Evolutionary conservation across 2,888 invertebrate genomes (phyloP), one percentile per base, ranked within the genome.

Genomic region (Danaus chrysippus): DNA sequence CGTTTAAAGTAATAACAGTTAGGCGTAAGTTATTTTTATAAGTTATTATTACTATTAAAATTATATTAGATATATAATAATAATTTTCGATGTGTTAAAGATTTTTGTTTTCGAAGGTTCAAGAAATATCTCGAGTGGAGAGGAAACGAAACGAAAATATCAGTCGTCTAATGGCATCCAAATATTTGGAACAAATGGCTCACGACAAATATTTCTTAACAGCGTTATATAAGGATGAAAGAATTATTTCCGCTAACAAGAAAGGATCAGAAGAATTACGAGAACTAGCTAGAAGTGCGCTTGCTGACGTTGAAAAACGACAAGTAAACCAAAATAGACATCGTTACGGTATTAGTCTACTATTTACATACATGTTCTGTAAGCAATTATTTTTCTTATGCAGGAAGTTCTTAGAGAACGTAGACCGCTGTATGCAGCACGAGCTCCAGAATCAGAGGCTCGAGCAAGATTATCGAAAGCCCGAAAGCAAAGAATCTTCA

Each of bases 181-280:
- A 87, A 77, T 91, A 89, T 80, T 82, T 91, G 76, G 84, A 86
- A 69, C 81, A 86, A 76, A 91, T 91, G 90, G 88, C 89, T 58
- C 86, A 89, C 71, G 90, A 91, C 76, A 89, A 90, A 79, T 81
- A 89, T 78, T 91, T 90, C 71, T 81, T 90, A 67, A 84, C 77
- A 56, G 79, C 77, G 54, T 72, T 89, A 60, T 81, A 84, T 74
- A 86, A 84, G 71, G 90, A 91, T 70, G 89, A 90, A 61, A 75
- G 89, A 66, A 73, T 91, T 66, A 67, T 64, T 46, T 90, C 88
- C 1, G 89, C 90, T 62, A 91, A 90, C 73, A 83, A 82, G 75
- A 76, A 82, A 63, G 88, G 86, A 64, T 84, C 88, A 17, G 70
- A 70, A 68, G 77, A 79, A 69, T 74, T 91, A 58, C 79, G 82